Evolutionary conservation across 2,113 vertebrate genomes (phyloP), one percentile per base, ranked within the genome.

Genomic region (Montifringilla adamsi): DNA sequence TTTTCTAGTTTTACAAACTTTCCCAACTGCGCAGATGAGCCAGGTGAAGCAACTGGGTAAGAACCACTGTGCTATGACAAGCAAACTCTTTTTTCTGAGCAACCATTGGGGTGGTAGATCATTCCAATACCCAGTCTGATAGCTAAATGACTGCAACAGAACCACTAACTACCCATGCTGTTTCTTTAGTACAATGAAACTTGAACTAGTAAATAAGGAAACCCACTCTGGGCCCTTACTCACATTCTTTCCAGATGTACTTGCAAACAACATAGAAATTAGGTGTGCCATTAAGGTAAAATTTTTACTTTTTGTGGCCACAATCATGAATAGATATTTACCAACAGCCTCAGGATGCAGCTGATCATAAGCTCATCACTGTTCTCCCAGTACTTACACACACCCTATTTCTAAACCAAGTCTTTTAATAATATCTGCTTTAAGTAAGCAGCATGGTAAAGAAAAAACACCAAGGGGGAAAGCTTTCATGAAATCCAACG

Each of bases 141-240:
- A 63, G 56, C 7, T 59, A 37, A 35, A 55, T 59, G 39, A 43
- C 21, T 64, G 47, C 56, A 75, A 59, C 0, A n/a, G 27, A 67
- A 77, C 52, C 35, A 41, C 23, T 3, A 33, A 46, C 47, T 49
- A 58, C n/a, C 13, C 44, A 77, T 0, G 0, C 0, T 1, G 14
- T 28, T 76, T 66, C 46, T 81, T 81, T 37, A 3, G 8, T 27
- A 84, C 13, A 87, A 26, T 1, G 41, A 87, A 90, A 47, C 12
- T 68, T 53, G 11, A 81, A 73, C 27, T 64, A 52, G 11, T 15
- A 74, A 87, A 62, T 39, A 84, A 67, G 21, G 9, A 87, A 94
- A 93, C 27, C 4, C 20, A 67, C 30, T 46, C 44, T 35, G 72
- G 14, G 26, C 68, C 50, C 52, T 79, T 35, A 55, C 2, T 56